phyloP scores from a whole-genome alignment of 2,113 vertebrate species.

The Crotalus tigris region DNA sequence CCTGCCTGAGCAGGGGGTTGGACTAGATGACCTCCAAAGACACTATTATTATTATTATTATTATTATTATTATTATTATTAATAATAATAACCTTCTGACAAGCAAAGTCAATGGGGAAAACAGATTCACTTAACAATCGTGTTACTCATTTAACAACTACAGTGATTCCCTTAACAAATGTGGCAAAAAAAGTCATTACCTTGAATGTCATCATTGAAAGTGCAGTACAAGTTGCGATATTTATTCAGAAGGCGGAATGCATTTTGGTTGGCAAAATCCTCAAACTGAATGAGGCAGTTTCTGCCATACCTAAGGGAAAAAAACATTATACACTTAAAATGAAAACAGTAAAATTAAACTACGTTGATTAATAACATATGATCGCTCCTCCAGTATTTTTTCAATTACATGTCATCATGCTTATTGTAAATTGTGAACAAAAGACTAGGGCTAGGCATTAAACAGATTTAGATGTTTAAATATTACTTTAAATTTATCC shows the following conservation, averaged over 20 bases:
- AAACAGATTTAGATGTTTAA: background rate
- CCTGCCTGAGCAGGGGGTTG: too few species aligned
- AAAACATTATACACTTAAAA: slow-evolving; percentile 37
- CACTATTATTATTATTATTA: too few species aligned
- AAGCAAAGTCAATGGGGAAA: too few species aligned
- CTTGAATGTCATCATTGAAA: slow-evolving; percentile 99
- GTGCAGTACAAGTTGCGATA: slow-evolving; percentile 94
- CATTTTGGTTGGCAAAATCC: slow-evolving; percentile 95
- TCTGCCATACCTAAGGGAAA: slow-evolving; percentile 81
- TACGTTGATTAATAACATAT: background rate
- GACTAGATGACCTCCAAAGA: too few species aligned
- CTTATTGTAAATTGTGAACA: background rate
- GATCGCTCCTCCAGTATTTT: background rate
- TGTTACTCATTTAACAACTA: too few species aligned
- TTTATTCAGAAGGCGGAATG: slow-evolving; percentile 91
- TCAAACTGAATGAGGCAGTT: slow-evolving; percentile 98
- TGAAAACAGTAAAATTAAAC: background rate
- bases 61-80: too few species aligned
- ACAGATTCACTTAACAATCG: too few species aligned
- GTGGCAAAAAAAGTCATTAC: slow-evolving; percentile 63
- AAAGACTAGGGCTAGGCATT: background rate
- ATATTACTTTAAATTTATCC: background rate
- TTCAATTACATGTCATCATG: background rate
- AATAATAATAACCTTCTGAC: too few species aligned
- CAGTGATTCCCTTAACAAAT: too few species aligned